These are phyloP conservation scores for Trigoniulus corallinus DNA, from an alignment of 1,140 invertebrate species.

Conservation along the genomic window DNA sequence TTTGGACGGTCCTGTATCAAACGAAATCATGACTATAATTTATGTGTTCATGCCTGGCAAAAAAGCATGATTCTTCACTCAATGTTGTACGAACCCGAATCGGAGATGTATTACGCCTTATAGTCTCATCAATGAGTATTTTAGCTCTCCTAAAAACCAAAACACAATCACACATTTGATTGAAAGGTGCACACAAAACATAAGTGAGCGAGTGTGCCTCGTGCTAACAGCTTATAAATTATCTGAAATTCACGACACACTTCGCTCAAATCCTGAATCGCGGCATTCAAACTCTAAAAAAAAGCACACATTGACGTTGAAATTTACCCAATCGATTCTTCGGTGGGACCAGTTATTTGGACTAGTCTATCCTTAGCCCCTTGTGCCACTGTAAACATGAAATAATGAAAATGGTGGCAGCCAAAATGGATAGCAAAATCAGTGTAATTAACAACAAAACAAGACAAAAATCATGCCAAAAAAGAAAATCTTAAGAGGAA, in stretches of 20 bases:
- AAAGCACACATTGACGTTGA: not conserved
- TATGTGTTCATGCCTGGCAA: not conserved
- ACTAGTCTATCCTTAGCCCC: constrained; percentile 81
- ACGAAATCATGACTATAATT: not conserved
- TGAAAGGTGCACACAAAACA: not conserved
- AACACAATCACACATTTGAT: not conserved
- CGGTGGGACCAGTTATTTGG: constrained; percentile 57
- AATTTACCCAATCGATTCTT: constrained; percentile 77
- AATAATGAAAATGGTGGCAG: constrained; percentile 19
- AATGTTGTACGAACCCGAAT: constrained; percentile 42
- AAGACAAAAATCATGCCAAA: not conserved
- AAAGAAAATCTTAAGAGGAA: not conserved
- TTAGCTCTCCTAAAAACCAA: constrained; percentile 63
- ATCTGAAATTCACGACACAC: not conserved
- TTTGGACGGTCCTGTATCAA: not conserved
- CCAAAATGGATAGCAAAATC: too few species aligned
- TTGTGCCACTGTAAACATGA: constrained; percentile 50
- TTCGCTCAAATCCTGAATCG: not conserved
- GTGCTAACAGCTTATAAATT: too few species aligned
- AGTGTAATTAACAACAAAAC: too few species aligned
- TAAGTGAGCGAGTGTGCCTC: too few species aligned
- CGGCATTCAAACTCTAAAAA: too few species aligned
- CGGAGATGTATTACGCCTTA: constrained; percentile 75
- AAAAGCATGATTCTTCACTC: not conserved
- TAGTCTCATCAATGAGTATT: constrained; percentile 79